Percentiles rank a stretch among this genome's conserved stretches.
phyloP scores from a whole-genome alignment of 2,888 invertebrate species.

The Lasioglossum vierecki region DNA sequence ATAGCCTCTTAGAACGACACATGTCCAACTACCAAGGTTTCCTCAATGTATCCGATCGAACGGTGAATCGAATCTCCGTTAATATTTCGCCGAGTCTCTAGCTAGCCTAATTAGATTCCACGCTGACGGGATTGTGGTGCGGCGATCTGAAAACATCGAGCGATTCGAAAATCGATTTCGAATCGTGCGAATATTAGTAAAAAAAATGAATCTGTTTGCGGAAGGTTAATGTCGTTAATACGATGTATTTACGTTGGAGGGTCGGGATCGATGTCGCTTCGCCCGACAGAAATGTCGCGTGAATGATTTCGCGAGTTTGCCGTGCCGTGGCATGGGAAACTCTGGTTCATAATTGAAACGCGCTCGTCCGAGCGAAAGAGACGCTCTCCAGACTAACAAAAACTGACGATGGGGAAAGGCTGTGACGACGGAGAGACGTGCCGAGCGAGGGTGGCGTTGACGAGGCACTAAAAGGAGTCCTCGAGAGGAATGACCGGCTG shows the following conservation, averaged over 20 bases:
- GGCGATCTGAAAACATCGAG: slow-evolving; percentile 12
- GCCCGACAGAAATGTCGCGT: slow-evolving; percentile 22
- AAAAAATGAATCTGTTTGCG: slow-evolving; percentile 16
- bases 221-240: slow-evolving; percentile 26
- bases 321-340: background rate
- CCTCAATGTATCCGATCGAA: no score
- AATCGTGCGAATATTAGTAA: background rate
- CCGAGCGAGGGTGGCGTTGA: background rate
- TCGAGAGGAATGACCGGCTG: background rate
- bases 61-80: background rate
- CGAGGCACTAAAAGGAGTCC: background rate
- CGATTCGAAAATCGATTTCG: slow-evolving; percentile 9
- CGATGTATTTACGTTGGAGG: slow-evolving; percentile 31
- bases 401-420: background rate
- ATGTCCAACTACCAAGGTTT: background rate
- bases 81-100: background rate
- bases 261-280: slow-evolving; percentile 6
- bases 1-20: background rate
- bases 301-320: slow-evolving; percentile 18
- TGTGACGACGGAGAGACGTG: background rate
- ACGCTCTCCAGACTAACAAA: background rate
- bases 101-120: background rate
- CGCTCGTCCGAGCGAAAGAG: background rate
- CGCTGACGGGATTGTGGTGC: background rate
- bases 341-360: slow-evolving; percentile 43